These are phyloP conservation scores for Idaea dimidiata DNA, from an alignment of 2,888 invertebrate species.

Conservation along the genomic window DNA sequence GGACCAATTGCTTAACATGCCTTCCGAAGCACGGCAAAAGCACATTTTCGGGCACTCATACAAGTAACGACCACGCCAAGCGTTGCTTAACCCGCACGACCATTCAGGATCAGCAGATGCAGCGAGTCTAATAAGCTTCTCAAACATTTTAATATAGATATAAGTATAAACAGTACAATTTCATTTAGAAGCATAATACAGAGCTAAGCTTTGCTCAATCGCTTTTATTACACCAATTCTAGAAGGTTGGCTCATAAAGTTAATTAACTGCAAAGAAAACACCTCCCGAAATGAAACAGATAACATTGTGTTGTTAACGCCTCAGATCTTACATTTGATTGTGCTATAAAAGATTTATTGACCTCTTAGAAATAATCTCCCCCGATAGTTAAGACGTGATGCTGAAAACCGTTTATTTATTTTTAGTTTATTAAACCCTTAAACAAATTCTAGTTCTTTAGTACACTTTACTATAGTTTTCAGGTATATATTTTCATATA, in stretches of 20 bases:
- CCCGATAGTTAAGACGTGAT: slow-evolving; percentile 9
- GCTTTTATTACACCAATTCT: slow-evolving; percentile 22
- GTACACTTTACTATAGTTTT: not conserved
- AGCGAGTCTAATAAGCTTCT: no score
- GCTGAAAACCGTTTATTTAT: not conserved
- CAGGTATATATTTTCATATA: not conserved
- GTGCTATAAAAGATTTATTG: slow-evolving; percentile 25
- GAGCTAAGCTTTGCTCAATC: slow-evolving; percentile 1
- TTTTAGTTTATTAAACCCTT: not conserved
- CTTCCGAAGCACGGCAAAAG: no score
- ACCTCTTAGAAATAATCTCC: slow-evolving; percentile 3
- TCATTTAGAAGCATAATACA: slow-evolving; percentile 1
- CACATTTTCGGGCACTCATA: no score
- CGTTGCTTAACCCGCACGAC: no score
- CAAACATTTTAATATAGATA: slow-evolving; percentile 5
- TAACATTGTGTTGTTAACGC: slow-evolving; percentile 30
- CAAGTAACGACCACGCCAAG: no score
- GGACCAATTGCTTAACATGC: no score
- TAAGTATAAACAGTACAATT: not conserved
- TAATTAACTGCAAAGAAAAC: slow-evolving; percentile 40
- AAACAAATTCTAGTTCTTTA: not conserved
- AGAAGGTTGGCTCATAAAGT: slow-evolving; percentile 36
- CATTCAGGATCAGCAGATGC: no score
- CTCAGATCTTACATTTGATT: slow-evolving; percentile 29
- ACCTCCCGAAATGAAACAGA: slow-evolving; percentile 37